A percentile compares a stretch with the other conserved stretches of the same genome.
Evolutionary conservation across 2,888 invertebrate genomes (phyloP).

Genomic region (Microctonus hyperodae): DNA sequence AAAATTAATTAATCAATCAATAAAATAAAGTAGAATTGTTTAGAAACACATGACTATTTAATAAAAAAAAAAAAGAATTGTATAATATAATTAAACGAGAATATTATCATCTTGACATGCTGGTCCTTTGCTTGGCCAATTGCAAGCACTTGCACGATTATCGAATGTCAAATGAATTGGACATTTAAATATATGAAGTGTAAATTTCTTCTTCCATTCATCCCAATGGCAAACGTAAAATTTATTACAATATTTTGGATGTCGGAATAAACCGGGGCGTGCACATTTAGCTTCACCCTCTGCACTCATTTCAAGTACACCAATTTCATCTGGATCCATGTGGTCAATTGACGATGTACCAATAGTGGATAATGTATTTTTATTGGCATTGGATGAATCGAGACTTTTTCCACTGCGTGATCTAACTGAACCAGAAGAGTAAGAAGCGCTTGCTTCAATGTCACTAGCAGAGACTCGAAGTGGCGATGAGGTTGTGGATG

Average conservation of each 20-base stretch:
- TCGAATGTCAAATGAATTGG: conserved; percentile 82
- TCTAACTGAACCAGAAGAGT: conserved; percentile 17
- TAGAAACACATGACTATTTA: background rate
- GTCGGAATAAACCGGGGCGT: conserved; percentile 67
- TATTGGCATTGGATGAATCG: conserved; percentile 32
- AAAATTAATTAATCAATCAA: background rate
- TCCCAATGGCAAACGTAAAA: conserved; percentile 86
- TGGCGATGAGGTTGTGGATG: conserved; percentile 20
- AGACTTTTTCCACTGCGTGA: conserved; percentile 39
- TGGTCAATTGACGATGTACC: conserved; percentile 68
- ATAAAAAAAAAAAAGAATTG: conserved; percentile 47
- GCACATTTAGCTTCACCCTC: conserved; percentile 66
- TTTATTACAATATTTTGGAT: conserved; percentile 81
- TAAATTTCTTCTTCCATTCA: conserved; percentile 76
- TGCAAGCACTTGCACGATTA: conserved; percentile 77
- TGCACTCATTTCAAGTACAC: conserved; percentile 64
- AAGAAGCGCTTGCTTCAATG: conserved; percentile 27
- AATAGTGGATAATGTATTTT: conserved; percentile 42
- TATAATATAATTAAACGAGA: conserved; percentile 65
- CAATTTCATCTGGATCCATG: conserved; percentile 68
- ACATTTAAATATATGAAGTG: conserved; percentile 79
- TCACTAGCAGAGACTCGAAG: conserved; percentile 28
- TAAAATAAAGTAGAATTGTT: background rate
- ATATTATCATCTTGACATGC: conserved; percentile 77
- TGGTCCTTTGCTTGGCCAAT: conserved; percentile 83